These are phyloP conservation scores for Brienomyrus longianalis DNA, from an alignment of 2,113 vertebrate species.

Conservation along the genomic window DNA sequence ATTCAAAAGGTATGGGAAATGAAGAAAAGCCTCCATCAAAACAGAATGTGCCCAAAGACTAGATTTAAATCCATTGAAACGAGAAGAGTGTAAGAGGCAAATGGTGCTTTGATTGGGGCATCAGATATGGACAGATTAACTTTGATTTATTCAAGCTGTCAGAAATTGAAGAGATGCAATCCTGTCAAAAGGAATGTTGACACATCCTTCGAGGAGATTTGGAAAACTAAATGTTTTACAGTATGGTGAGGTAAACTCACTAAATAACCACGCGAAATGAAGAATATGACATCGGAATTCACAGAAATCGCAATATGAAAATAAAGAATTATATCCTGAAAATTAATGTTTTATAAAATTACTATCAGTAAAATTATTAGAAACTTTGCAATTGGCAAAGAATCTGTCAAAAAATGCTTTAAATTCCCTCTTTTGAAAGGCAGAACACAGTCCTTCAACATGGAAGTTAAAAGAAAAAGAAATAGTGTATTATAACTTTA, in stretches of 20 bases:
- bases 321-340: neutral
- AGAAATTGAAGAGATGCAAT: constrained; percentile 27
- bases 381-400: neutral
- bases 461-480: constrained; percentile 26
- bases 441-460: neutral
- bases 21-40: constrained; percentile 25
- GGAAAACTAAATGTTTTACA: constrained; percentile 19
- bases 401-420: neutral
- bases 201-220: constrained; percentile 12
- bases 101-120: constrained; percentile 36
- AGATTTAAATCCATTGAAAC: constrained; percentile 13
- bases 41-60: constrained; percentile 1
- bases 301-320: neutral
- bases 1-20: constrained; percentile 21
- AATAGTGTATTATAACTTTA: constrained; percentile 34
- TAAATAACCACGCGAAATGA: neutral
- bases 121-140: constrained; percentile 37
- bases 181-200: constrained; percentile 20
- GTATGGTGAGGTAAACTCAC: neutral
- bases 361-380: neutral
- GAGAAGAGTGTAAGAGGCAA: constrained; percentile 27
- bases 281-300: neutral
- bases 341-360: neutral
- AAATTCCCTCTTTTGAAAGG: neutral
- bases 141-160: constrained; percentile 36